Conservation (phyloP, 1,140 invertebrate genomes). For the Augochlora pura region DNA sequence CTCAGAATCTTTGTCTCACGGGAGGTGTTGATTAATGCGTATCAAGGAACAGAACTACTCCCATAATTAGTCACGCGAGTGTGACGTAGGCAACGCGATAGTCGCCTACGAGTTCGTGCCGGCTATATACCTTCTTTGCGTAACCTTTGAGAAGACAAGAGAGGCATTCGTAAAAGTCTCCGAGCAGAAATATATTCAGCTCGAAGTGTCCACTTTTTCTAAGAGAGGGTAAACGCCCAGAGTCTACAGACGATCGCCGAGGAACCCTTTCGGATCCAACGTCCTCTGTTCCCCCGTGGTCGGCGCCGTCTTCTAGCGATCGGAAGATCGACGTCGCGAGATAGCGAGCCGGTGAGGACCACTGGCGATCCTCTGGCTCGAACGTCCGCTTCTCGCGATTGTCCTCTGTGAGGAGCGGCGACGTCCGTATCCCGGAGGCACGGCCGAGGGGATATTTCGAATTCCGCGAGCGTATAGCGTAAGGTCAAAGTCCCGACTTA, state of each 20-base stretch:
- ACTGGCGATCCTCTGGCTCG: neutral
- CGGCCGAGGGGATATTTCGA: constrained; percentile 36
- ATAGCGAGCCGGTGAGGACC: neutral
- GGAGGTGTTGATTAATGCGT: too few relatives aligned
- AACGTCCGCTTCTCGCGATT: constrained; percentile 13
- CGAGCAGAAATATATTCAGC: too few relatives aligned
- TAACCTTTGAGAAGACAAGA: too few relatives aligned
- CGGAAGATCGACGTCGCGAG: neutral
- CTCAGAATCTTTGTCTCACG: too few relatives aligned
- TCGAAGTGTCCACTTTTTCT: too few relatives aligned
- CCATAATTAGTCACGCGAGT: too few relatives aligned
- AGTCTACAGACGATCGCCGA: neutral
- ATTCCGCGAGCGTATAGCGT: constrained; percentile 50
- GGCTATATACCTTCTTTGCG: too few relatives aligned
- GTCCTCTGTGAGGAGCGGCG: constrained; percentile 10
- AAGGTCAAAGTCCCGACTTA: constrained; percentile 41
- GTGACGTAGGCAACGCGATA: too few relatives aligned
- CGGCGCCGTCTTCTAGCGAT: neutral
- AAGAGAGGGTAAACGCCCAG: neutral
- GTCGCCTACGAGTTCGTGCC: too few relatives aligned
- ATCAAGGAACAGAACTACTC: too few relatives aligned
- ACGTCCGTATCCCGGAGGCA: constrained; percentile 6
- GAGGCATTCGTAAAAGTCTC: too few relatives aligned
- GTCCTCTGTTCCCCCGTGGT: too few relatives aligned
- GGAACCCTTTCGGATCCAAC: neutral